phyloP scores from a whole-genome alignment of 1,140 invertebrate genomes.

The Physella acuta region DNA sequence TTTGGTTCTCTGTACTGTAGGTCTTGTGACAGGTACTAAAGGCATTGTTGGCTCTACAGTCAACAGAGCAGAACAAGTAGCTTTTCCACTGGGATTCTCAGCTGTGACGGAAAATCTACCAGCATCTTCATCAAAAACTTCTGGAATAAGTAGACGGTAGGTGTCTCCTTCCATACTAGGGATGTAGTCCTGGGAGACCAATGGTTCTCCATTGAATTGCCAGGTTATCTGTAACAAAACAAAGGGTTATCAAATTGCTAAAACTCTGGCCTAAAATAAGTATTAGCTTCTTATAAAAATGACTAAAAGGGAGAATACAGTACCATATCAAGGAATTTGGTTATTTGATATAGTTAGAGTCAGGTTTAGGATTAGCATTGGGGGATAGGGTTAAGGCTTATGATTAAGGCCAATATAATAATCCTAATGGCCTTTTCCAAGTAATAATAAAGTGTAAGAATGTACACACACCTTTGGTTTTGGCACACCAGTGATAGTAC shows the following conservation, averaged over 20 bases:
- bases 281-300: too few relatives aligned
- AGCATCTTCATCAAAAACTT: constrained; percentile 58
- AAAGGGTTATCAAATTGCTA: too few relatives aligned
- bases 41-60: constrained; percentile 53
- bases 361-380: too few relatives aligned
- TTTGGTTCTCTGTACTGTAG: background rate
- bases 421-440: too few relatives aligned
- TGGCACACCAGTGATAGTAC: constrained; percentile 72
- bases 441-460: too few relatives aligned
- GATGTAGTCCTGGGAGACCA: constrained; percentile 71
- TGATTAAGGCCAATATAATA: too few relatives aligned
- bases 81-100: constrained; percentile 61
- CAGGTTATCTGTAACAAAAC: constrained; percentile 75
- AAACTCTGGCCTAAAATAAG: too few relatives aligned
- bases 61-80: constrained; percentile 60
- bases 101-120: constrained; percentile 58
- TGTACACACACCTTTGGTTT: constrained; percentile 73
- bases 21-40: constrained; percentile 18
- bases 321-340: too few relatives aligned
- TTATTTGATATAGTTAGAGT: too few relatives aligned
- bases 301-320: too few relatives aligned
- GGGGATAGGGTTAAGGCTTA: too few relatives aligned
- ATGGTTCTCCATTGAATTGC: constrained; percentile 72
- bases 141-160: constrained; percentile 67
- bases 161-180: constrained; percentile 72